Percentiles rank a stretch among this genome's conserved stretches.
Conservation (phyloP, 2,113 vertebrate species). For the Rutilus rutilus region DNA sequence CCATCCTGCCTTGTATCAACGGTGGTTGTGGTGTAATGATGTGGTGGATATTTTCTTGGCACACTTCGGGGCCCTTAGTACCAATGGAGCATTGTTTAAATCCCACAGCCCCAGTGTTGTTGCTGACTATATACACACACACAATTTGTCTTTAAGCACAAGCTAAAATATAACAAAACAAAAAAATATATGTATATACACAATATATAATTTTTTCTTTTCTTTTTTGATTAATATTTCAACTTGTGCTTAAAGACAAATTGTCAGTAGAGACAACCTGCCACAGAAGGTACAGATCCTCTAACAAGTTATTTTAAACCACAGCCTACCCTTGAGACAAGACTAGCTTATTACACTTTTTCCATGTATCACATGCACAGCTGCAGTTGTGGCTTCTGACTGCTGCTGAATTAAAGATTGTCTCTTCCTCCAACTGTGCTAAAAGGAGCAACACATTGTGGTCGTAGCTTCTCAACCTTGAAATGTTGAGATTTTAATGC, state of each 20-base stretch:
- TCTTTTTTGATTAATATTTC: background rate
- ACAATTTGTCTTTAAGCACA: no score
- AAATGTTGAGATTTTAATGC: background rate
- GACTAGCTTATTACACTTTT: conserved; percentile 14
- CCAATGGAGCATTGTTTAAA: no score
- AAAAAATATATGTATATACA: no score
- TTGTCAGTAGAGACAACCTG: background rate
- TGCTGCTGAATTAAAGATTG: conserved; percentile 33
- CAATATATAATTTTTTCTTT: no score
- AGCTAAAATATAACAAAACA: no score
- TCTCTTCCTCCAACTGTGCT: background rate
- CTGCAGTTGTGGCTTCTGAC: conserved; percentile 14
- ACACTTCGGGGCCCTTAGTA: no score
- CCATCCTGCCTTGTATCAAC: no score
- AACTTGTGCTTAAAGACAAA: background rate
- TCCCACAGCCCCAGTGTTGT: no score
- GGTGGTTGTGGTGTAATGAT: no score
- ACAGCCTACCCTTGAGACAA: conserved; percentile 20
- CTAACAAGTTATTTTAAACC: conserved; percentile 34
- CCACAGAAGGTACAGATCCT: background rate
- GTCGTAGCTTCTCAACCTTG: background rate
- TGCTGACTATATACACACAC: no score
- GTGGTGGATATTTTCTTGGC: no score
- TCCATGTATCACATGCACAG: conserved; percentile 26
- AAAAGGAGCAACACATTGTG: background rate